These are phyloP conservation scores for Chloroclystis v-ata DNA, from an alignment of 2,888 invertebrate species.

Conservation along the genomic window DNA sequence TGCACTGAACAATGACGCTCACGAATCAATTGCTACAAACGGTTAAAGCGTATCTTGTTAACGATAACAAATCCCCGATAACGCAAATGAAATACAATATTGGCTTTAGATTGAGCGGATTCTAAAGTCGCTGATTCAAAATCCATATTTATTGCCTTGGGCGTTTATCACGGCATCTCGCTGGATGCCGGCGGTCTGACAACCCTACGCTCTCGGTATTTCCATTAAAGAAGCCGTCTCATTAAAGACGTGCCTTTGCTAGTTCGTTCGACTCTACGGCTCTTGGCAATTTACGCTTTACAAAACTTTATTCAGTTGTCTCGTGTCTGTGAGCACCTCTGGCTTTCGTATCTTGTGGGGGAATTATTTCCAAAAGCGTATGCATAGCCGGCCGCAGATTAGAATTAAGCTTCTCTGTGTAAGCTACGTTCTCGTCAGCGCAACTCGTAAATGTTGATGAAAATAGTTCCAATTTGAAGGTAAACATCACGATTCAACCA, in stretches of 20 bases:
- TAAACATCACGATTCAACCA: not conserved
- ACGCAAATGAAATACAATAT: conserved; percentile 12
- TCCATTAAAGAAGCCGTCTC: conserved; percentile 73
- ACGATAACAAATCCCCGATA: conserved; percentile 17
- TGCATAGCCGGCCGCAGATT: conserved; percentile 8
- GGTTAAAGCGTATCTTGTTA: conserved; percentile 16
- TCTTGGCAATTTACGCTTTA: conserved; percentile 63
- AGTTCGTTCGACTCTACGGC: conserved; percentile 15
- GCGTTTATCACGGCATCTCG: conserved; percentile 22
- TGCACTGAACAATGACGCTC: conserved; percentile 16
- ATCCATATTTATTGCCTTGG: conserved; percentile 24
- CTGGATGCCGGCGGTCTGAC: conserved; percentile 29
- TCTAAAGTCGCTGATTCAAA: conserved; percentile 20
- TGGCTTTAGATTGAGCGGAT: conserved; percentile 16
- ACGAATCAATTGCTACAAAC: conserved; percentile 19
- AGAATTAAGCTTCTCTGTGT: conserved; percentile 9
- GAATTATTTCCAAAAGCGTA: conserved; percentile 12
- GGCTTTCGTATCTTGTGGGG: conserved; percentile 15
- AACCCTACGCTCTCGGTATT: conserved; percentile 59
- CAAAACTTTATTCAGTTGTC: conserved; percentile 68
- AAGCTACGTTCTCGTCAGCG: not conserved
- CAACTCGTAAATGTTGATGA: not conserved
- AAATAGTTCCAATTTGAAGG: not conserved
- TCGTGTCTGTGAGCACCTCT: conserved; percentile 21
- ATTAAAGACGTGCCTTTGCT: conserved; percentile 65